phyloP scores from a whole-genome alignment of 2,888 invertebrate genomes.

The Aporophyla lueneburgensis region DNA sequence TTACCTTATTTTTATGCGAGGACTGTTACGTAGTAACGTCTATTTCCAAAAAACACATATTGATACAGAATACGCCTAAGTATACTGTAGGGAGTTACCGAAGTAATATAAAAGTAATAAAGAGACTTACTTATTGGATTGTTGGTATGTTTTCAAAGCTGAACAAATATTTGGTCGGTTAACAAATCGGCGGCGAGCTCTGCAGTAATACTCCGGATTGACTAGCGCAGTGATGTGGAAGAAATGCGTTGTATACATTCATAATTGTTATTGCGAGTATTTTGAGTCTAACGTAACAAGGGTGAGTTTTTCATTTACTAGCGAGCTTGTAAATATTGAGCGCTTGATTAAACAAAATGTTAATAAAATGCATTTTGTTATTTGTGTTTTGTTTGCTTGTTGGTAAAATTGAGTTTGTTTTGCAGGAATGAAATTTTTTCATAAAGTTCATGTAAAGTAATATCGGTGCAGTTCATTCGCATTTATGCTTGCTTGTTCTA shows the following conservation, averaged over 20 bases:
- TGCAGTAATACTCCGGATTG: constrained; percentile 25
- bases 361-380: constrained; percentile 16
- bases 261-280: constrained; percentile 53
- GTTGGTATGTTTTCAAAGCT: constrained; percentile 36
- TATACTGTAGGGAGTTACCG: neutral
- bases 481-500: neutral
- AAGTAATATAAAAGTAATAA: constrained; percentile 37
- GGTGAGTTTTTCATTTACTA: constrained; percentile 24
- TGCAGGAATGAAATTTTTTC: neutral
- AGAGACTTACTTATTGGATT: constrained; percentile 31
- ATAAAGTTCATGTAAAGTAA: neutral
- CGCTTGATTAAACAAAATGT: constrained; percentile 4
- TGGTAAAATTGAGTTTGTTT: constrained; percentile 2
- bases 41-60: constrained; percentile 36
- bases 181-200: constrained; percentile 25
- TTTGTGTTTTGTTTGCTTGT: neutral
- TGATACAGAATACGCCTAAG: constrained; percentile 20
- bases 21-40: constrained; percentile 17
- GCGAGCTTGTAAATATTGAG: constrained; percentile 33
- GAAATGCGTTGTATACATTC: constrained; percentile 34
- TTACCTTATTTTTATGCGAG: neutral
- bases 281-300: constrained; percentile 27
- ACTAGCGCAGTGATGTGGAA: constrained; percentile 23
- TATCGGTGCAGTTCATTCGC: neutral
- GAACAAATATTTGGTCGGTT: constrained; percentile 34